Evolutionary conservation across 2,888 invertebrate genomes (phyloP), one percentile per base, ranked within the genome.

Genomic region (Kuschelorhynchus macadamiae): DNA sequence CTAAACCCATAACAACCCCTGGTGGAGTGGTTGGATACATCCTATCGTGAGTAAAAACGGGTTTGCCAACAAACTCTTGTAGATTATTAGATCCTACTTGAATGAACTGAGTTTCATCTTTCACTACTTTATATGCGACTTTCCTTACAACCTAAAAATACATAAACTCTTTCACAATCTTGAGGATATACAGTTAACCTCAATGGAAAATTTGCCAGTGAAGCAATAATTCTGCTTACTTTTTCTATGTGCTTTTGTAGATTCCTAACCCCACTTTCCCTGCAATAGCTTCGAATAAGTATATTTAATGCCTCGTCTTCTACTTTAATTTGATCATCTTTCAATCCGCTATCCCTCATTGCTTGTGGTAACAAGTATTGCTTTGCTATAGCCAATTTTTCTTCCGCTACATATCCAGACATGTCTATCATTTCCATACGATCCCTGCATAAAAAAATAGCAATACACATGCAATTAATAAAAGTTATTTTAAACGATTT

Each of bases 341-440:
- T 87, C 0, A 99, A 85, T 0, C 98, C 98, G 71, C 94, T 92
- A 78, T 92, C 91, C 71, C 87, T 90, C 85, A 93, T 91, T 0
- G 97, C 95, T 76, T 96, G 93, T 0, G 99, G 99, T 53, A 99
- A 90, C 16, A 99, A 86, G 85, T 99, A 99, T 81, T 95, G 94
- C 76, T 95, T 91, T 0, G 99, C 97, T 75, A 99, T 99, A 1
- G 95, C 95, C 21, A 98, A 83, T 84, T 99, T 99, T 82, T 99
- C 99, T 82, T 99, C 97, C 0, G 98, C 97, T 0, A 99, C 96
- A 85, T 99, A 99, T 11, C 98, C 97, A 0, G 98, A 98, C 89
- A 99, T 97, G 80, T 98, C 96, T 72, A 99, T 99, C 87, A 99
- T 92, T 84, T 99, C 99, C 99, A 99, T 99, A 72, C 99, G 88